Percentiles rank a stretch among this genome's conserved stretches.
phyloP scores from a whole-genome alignment of 2,888 invertebrate species.

The Drosophila picticornis region DNA sequence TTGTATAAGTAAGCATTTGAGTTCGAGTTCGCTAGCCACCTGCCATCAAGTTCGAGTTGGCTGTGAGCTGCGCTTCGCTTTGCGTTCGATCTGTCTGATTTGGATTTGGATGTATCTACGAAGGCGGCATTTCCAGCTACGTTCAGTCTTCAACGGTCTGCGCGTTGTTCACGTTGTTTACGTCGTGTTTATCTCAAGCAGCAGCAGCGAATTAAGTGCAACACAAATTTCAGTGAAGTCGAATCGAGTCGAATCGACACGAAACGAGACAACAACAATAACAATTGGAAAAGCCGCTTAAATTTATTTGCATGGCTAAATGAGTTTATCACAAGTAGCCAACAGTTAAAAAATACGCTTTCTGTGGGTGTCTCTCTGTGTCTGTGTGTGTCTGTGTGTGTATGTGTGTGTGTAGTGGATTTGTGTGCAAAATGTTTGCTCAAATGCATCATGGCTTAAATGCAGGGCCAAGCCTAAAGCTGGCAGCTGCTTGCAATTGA shows the following conservation, averaged over 20 bases:
- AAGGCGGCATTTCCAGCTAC: slow-evolving; percentile 31
- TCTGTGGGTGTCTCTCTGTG: slow-evolving; percentile 4
- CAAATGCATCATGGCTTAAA: slow-evolving; percentile 42
- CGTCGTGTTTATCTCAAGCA: slow-evolving; percentile 30
- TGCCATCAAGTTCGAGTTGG: slow-evolving; percentile 55
- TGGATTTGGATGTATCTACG: slow-evolving; percentile 12
- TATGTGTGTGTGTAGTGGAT: slow-evolving; percentile 23
- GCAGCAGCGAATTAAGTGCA: neutral
- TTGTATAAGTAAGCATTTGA: slow-evolving; percentile 50
- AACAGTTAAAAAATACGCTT: slow-evolving; percentile 30
- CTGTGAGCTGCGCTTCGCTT: slow-evolving; percentile 63
- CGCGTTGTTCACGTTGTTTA: slow-evolving; percentile 51
- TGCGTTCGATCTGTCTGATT: slow-evolving; percentile 33
- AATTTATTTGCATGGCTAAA: slow-evolving; percentile 19
- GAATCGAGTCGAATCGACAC: slow-evolving; percentile 14
- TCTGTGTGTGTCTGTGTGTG: slow-evolving; percentile 5
- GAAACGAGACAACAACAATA: slow-evolving; percentile 22
- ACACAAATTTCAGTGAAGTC: slow-evolving; percentile 3
- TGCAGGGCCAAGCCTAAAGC: slow-evolving; percentile 62
- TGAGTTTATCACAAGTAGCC: slow-evolving; percentile 17
- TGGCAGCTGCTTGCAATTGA: slow-evolving; percentile 64
- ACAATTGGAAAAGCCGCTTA: slow-evolving; percentile 17
- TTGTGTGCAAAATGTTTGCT: slow-evolving; percentile 39
- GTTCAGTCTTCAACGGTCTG: slow-evolving; percentile 71
- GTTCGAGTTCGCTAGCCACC: slow-evolving; percentile 9